These are phyloP conservation scores for Apoda limacodes DNA, from an alignment of 2,888 invertebrate species.

Conservation along the genomic window DNA sequence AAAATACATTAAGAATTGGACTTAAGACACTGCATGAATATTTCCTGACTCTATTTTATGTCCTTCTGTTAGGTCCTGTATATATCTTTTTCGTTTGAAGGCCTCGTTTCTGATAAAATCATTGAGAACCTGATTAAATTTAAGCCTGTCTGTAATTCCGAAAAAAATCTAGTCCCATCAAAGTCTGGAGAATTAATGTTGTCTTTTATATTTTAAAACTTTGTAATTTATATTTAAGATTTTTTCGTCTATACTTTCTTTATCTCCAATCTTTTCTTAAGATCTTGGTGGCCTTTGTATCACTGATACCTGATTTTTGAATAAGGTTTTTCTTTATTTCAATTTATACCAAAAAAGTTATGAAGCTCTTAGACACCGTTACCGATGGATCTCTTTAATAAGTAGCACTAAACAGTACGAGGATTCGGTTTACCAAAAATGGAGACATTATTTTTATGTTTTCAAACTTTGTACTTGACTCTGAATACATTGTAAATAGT, in stretches of 20 bases:
- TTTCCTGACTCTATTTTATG: slow-evolving; percentile 22
- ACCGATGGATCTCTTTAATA: slow-evolving; percentile 65
- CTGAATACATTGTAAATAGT: too few relatives aligned
- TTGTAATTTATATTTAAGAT: too few relatives aligned
- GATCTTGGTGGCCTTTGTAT: slow-evolving; percentile 35
- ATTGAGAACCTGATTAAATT: too few relatives aligned
- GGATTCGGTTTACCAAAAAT: slow-evolving; percentile 56
- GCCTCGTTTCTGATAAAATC: slow-evolving; percentile 33
- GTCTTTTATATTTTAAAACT: too few relatives aligned
- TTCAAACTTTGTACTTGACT: too few relatives aligned
- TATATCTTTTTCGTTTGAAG: slow-evolving; percentile 44
- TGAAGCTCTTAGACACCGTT: slow-evolving; percentile 62
- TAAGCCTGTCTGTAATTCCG: too few relatives aligned
- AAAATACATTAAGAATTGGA: slow-evolving; percentile 44
- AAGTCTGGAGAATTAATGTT: too few relatives aligned
- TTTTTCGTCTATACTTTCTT: slow-evolving; percentile 19
- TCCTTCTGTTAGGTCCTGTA: slow-evolving; percentile 51
- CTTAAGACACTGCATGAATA: slow-evolving; percentile 37
- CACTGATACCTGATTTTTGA: slow-evolving; percentile 55
- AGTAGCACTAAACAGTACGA: slow-evolving; percentile 44
- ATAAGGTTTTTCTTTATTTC: slow-evolving; percentile 47
- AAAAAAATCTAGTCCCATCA: too few relatives aligned
- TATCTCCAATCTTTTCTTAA: slow-evolving; percentile 24
- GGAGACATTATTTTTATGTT: slow-evolving; percentile 21
- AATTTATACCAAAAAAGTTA: slow-evolving; percentile 66